Conservation (phyloP, 1,140 invertebrate genomes). For the Nephotettix cincticeps region DNA sequence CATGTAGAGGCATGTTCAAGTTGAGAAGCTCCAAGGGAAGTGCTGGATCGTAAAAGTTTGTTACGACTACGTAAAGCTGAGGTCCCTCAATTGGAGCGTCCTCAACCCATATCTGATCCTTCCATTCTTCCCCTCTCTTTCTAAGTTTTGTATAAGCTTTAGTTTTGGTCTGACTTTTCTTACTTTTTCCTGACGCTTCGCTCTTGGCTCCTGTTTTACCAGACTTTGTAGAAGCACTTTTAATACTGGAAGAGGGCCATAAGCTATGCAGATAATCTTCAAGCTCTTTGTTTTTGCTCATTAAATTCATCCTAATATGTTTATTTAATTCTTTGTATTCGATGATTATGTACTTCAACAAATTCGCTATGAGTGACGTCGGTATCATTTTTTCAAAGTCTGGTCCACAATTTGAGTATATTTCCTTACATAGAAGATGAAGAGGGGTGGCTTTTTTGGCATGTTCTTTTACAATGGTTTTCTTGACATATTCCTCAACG, state of each 20-base stretch:
- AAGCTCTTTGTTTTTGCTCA: not conserved
- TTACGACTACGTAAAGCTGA: slow-evolving; percentile 54
- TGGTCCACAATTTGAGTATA: not conserved
- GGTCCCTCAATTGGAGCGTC: slow-evolving; percentile 54
- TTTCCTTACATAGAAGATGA: not conserved
- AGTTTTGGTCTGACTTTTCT: slow-evolving; percentile 42
- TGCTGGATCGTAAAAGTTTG: slow-evolving; percentile 52
- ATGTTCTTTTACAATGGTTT: not conserved
- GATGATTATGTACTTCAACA: slow-evolving; percentile 15
- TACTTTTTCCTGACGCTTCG: not conserved
- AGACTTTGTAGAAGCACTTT: not conserved
- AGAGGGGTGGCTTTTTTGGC: not conserved
- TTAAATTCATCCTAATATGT: not conserved
- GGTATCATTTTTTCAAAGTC: not conserved
- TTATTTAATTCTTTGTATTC: not conserved
- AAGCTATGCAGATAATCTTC: not conserved
- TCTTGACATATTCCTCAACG: slow-evolving; percentile 40
- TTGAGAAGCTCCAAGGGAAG: slow-evolving; percentile 49
- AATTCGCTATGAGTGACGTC: not conserved
- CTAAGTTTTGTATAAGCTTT: slow-evolving; percentile 51
- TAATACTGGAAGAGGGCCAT: not conserved
- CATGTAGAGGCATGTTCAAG: slow-evolving; percentile 37
- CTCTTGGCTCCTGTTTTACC: not conserved
- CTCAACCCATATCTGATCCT: slow-evolving; percentile 52
- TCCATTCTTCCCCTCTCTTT: slow-evolving; percentile 56